Conservation (phyloP, 2,797 vertebrate genomes). For the Phrynocephalus vlangalii region DNA sequence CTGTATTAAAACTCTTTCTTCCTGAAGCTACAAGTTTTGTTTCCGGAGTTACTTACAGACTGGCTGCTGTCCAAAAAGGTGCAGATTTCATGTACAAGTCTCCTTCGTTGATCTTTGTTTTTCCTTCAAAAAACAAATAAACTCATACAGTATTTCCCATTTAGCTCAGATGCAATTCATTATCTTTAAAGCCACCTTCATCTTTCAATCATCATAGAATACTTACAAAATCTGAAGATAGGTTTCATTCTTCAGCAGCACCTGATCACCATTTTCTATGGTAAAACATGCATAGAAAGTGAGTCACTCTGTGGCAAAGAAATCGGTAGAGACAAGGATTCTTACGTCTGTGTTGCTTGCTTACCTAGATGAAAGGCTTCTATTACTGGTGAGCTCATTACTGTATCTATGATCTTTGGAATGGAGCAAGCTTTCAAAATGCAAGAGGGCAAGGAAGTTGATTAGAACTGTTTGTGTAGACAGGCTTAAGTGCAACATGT, state of each 20-base stretch:
- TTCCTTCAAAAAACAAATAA: conserved; percentile 45
- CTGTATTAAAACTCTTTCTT: not conserved
- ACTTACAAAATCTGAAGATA: conserved; percentile 49
- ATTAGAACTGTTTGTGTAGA: not conserved
- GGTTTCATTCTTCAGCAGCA: conserved; percentile 51
- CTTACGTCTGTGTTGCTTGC: not conserved
- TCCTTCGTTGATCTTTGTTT: conserved; percentile 49
- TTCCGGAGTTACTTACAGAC: conserved; percentile 21
- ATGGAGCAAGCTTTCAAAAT: not conserved
- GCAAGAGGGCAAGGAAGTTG: not conserved
- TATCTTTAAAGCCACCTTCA: not conserved
- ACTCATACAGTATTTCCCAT: not conserved
- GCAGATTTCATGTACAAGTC: conserved; percentile 46
- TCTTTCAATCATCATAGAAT: conserved; percentile 1
- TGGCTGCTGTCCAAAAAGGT: conserved; percentile 50
- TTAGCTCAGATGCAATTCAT: not conserved
- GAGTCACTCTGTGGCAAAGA: conserved; percentile 10
- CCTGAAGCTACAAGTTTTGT: not conserved
- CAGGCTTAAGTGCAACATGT: not conserved
- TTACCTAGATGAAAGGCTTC: not conserved
- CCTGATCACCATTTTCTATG: conserved; percentile 46
- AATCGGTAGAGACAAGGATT: not conserved
- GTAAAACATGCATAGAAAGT: conserved; percentile 16
- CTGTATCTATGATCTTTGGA: not conserved
- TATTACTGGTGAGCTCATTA: not conserved